Conservation (phyloP, 2,888 invertebrate genomes). For the Diadegma fenestrale region DNA sequence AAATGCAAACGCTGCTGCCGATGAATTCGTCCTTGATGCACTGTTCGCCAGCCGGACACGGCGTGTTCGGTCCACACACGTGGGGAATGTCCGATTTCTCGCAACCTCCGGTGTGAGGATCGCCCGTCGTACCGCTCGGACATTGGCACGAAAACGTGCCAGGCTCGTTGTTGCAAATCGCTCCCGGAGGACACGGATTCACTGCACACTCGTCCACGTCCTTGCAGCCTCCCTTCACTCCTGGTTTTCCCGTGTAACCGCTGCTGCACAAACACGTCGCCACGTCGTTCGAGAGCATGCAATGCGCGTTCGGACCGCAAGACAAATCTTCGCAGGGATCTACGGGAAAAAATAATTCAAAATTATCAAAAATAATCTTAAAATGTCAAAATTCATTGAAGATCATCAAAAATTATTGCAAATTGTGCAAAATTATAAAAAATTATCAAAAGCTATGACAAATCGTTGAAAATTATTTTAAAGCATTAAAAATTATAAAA, state of each 20-base stretch:
- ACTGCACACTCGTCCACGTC: constrained; percentile 95
- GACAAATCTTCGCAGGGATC: constrained; percentile 95
- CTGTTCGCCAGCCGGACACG: constrained; percentile 94
- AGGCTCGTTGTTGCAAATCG: constrained; percentile 95
- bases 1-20: constrained; percentile 94
- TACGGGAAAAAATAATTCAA: constrained; percentile 83
- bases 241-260: constrained; percentile 91
- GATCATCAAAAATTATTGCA: neutral
- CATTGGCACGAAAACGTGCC: constrained; percentile 96
- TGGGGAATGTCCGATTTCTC: constrained; percentile 88
- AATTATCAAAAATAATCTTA: neutral
- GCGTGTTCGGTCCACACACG: constrained; percentile 90
- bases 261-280: constrained; percentile 94
- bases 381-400: no score
- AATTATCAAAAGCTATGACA: neutral
- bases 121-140: constrained; percentile 92
- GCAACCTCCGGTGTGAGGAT: constrained; percentile 93
- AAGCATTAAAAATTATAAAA: no score
- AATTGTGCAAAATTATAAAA: neutral
- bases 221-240: constrained; percentile 89
- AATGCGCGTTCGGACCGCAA: constrained; percentile 95
- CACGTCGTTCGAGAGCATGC: constrained; percentile 92
- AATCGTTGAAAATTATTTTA: no score
- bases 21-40: constrained; percentile 92
- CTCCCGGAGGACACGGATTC: constrained; percentile 93